Conservation (phyloP, 2,797 vertebrate species). For the Thripadectes ignobilis region DNA sequence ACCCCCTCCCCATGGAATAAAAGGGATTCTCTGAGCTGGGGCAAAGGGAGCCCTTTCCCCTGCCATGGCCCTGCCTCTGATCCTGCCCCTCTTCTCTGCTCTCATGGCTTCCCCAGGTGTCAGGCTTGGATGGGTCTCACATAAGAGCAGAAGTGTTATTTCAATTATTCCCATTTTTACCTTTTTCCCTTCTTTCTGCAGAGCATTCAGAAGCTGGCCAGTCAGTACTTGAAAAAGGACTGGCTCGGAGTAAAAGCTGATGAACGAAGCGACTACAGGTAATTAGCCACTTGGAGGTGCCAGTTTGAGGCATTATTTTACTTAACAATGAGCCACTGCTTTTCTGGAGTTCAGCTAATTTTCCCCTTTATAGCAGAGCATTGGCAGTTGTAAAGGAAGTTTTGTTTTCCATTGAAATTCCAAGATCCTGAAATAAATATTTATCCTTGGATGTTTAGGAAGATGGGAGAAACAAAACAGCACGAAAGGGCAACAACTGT, state of each 20-base stretch:
- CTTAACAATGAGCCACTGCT: background rate
- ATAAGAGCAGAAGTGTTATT: background rate
- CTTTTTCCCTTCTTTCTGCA: conserved; percentile 53
- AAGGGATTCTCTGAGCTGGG: background rate
- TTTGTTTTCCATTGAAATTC: background rate
- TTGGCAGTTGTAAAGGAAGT: background rate
- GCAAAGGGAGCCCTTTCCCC: background rate
- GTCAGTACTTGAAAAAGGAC: conserved; percentile 96
- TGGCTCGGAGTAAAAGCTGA: conserved; percentile 93
- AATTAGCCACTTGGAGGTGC: conserved; percentile 46
- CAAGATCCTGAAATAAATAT: background rate
- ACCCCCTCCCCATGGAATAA: background rate
- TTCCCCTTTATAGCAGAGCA: background rate
- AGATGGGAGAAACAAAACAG: background rate
- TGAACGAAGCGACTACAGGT: conserved; percentile 95
- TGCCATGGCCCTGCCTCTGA: background rate
- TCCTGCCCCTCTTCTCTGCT: background rate
- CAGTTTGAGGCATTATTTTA: background rate
- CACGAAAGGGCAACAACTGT: background rate
- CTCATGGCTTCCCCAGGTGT: background rate
- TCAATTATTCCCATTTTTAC: background rate
- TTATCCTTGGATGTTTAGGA: background rate
- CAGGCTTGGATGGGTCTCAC: background rate
- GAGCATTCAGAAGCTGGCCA: conserved; percentile 97
- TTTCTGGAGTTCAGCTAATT: background rate